phyloP scores from a whole-genome alignment of 23 tunicate species.

The Clavelina lepadiformis region DNA sequence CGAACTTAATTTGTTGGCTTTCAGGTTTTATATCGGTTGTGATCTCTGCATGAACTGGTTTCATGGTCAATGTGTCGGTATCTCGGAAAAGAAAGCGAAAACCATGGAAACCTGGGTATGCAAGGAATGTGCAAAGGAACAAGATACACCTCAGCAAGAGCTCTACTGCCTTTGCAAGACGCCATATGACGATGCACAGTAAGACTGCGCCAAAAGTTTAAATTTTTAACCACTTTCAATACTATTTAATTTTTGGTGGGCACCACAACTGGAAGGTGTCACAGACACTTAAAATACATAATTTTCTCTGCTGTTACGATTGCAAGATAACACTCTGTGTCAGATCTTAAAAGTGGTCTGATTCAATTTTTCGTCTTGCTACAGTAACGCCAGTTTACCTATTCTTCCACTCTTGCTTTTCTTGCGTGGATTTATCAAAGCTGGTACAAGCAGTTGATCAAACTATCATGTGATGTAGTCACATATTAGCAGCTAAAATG shows the following conservation, averaged over 20 bases:
- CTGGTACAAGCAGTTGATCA: too few species aligned
- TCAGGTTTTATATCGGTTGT: constrained; percentile 89
- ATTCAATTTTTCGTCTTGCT: neutral
- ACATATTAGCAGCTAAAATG: too few species aligned
- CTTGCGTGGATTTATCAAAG: too few species aligned
- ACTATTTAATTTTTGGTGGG: too few species aligned
- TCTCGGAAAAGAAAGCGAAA: constrained; percentile 70
- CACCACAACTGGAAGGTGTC: too few species aligned
- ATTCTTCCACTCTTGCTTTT: too few species aligned
- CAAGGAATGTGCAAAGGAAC: constrained; percentile 56
- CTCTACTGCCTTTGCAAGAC: constrained; percentile 90
- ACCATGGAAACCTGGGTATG: constrained; percentile 85
- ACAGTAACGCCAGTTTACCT: neutral
- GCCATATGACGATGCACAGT: constrained; percentile 91
- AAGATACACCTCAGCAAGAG: constrained; percentile 67
- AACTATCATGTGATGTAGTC: too few species aligned
- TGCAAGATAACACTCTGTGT: neutral
- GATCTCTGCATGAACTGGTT: constrained; percentile 93
- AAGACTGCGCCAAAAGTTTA: too few species aligned
- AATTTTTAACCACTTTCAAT: too few species aligned
- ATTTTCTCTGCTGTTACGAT: too few species aligned
- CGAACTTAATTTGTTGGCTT: neutral
- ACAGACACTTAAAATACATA: too few species aligned
- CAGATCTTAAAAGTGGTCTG: neutral
- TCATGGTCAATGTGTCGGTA: constrained; percentile 80